A percentile compares a stretch with the other conserved stretches of the same genome.
Evolutionary conservation across 2,797 vertebrate species (phyloP).

Genomic region (Hippocampus kuda): DNA sequence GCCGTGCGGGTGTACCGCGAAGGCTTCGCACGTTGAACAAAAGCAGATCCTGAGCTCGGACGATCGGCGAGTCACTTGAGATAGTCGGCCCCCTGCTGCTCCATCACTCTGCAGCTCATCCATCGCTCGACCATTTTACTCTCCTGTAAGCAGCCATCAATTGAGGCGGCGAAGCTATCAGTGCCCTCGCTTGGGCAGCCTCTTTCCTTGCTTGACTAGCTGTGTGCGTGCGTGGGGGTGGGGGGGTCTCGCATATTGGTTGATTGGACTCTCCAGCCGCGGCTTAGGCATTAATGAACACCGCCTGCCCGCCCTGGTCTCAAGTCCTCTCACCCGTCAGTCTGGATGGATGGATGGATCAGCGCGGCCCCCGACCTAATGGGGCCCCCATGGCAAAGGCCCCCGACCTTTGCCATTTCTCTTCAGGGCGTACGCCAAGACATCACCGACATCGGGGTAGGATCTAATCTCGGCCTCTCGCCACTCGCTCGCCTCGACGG

Average conservation of each 20-base stretch:
- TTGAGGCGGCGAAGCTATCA: conserved; percentile 57
- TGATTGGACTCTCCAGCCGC: conserved; percentile 57
- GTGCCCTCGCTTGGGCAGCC: conserved; percentile 48
- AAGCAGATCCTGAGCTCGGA: conserved; percentile 38
- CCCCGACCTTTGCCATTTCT: conserved; percentile 18
- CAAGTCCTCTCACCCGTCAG: conserved; percentile 30
- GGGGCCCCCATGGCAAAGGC: no score
- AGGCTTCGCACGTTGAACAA: conserved; percentile 49
- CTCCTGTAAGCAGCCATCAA: conserved; percentile 56
- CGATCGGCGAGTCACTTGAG: conserved; percentile 45
- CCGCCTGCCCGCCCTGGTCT: conserved; percentile 40
- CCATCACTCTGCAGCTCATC: conserved; percentile 31
- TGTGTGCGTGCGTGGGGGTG: conserved; percentile 21
- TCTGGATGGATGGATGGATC: conserved; percentile 37
- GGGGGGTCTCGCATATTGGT: conserved; percentile 47
- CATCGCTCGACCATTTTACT: conserved; percentile 31
- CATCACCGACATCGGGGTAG: conserved; percentile 28
- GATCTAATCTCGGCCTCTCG: conserved; percentile 29
- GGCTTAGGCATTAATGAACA: conserved; percentile 53
- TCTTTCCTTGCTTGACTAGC: conserved; percentile 40
- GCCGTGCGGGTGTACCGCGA: conserved; percentile 40
- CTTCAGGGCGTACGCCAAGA: conserved; percentile 4
- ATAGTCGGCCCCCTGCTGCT: conserved; percentile 22
- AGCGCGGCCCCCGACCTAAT: conserved; percentile 33
- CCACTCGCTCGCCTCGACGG: background rate